A percentile compares a stretch with the other conserved stretches of the same genome.
These are phyloP conservation scores for Tor tambroides DNA, from an alignment of 2,113 vertebrate genomes.

Conservation along the genomic window DNA sequence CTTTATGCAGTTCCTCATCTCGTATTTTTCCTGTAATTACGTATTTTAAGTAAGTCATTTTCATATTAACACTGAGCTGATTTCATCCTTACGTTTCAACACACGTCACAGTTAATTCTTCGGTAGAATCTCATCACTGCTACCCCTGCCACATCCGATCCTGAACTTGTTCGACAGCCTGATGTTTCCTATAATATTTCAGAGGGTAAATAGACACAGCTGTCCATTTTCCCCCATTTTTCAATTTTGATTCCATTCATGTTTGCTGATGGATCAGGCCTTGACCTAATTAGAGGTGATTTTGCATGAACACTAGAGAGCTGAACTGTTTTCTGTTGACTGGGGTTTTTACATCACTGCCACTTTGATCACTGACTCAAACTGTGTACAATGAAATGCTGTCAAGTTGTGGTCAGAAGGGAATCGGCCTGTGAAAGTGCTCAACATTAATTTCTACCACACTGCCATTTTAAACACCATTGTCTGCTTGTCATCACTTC, in stretches of 20 bases:
- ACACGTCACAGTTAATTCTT: no score
- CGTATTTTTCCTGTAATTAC: no score
- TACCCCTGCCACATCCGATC: background rate
- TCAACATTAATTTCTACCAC: conserved; percentile 49
- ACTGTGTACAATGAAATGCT: conserved; percentile 37
- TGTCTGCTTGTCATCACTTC: conserved; percentile 51
- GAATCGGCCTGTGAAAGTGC: conserved; percentile 39
- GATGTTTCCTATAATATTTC: conserved; percentile 53
- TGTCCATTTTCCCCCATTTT: conserved; percentile 43
- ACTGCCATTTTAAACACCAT: conserved; percentile 48
- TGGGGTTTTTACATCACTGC: conserved; percentile 29
- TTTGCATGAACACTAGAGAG: conserved; percentile 30
- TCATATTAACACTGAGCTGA: no score
- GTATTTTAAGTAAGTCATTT: no score
- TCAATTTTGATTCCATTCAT: conserved; percentile 37
- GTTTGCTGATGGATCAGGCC: conserved; percentile 35
- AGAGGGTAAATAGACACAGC: conserved; percentile 43
- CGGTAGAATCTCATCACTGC: no score
- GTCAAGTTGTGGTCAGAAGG: conserved; percentile 38
- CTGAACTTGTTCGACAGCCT: conserved; percentile 37
- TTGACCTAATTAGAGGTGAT: conserved; percentile 45
- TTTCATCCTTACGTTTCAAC: no score
- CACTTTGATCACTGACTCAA: conserved; percentile 36
- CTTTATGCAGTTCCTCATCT: no score
- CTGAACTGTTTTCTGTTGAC: conserved; percentile 23